Percentiles rank a stretch among this genome's conserved stretches.
Conservation (phyloP, 2,888 invertebrate species). For the Ferrisia virgata region DNA sequence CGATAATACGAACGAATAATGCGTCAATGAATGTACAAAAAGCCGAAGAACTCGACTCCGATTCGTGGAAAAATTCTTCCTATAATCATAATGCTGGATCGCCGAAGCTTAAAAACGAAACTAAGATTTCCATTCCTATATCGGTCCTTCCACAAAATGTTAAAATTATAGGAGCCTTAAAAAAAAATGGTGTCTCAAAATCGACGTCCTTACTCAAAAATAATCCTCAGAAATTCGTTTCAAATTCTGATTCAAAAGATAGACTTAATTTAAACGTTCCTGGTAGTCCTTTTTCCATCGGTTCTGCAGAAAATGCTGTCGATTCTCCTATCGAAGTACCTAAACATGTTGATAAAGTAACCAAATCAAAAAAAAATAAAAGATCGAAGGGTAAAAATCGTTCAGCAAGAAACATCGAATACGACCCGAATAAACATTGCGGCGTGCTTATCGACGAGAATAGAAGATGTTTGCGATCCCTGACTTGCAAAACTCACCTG, state of each 20-base stretch:
- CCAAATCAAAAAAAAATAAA: conserved; percentile 29
- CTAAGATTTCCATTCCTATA: conserved; percentile 41
- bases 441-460: conserved; percentile 35
- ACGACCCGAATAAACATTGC: conserved; percentile 35
- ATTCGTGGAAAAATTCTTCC: conserved; percentile 12
- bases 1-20: neutral
- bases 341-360: neutral
- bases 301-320: neutral
- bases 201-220: neutral
- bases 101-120: conserved; percentile 34
- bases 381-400: conserved; percentile 38
- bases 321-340: neutral
- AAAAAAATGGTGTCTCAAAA: neutral
- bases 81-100: conserved; percentile 7
- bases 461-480: conserved; percentile 31
- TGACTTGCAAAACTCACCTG: conserved; percentile 41
- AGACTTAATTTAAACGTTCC: neutral
- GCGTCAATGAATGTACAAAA: neutral
- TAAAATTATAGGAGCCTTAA: conserved; percentile 34
- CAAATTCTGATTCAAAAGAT: conserved; percentile 14
- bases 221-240: neutral
- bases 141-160: conserved; percentile 40
- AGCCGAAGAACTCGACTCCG: neutral
- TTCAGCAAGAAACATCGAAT: conserved; percentile 10
- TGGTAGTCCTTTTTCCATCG: neutral